A percentile compares a stretch with the other conserved stretches of the same genome.
Conservation (phyloP, 2,113 vertebrate genomes). For the Saguinus midas region DNA sequence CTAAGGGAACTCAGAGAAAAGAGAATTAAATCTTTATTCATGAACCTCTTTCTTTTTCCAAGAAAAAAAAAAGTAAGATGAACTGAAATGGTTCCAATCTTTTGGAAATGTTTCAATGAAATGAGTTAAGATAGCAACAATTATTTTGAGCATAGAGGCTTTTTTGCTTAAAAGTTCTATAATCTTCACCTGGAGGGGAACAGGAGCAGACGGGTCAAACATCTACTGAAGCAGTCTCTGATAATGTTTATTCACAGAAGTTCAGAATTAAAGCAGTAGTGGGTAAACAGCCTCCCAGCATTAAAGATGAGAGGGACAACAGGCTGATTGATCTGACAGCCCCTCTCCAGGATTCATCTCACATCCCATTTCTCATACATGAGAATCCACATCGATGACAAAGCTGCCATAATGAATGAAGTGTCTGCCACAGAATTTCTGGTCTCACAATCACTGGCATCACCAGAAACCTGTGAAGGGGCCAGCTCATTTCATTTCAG, state of each 20-base stretch:
- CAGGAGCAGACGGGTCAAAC: not conserved
- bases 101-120: not conserved
- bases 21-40: constrained; percentile 53
- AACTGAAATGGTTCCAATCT: not conserved
- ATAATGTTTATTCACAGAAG: not conserved
- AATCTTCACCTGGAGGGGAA: not conserved
- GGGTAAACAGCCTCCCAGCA: not conserved
- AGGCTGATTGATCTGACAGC: not conserved
- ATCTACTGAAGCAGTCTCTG: not conserved
- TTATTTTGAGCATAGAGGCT: not conserved
- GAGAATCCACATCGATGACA: no score
- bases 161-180: not conserved
- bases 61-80: not conserved
- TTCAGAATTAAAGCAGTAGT: not conserved
- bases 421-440: not conserved
- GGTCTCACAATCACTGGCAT: not conserved
- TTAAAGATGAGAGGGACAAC: not conserved
- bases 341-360: not conserved
- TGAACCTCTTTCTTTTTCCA: not conserved
- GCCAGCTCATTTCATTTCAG: no score
- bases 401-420: fast-evolving
- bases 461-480: not conserved
- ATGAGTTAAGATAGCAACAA: not conserved
- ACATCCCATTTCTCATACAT: fast-evolving
- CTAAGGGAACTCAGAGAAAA: not conserved